Conservation (phyloP, 1,140 invertebrate species). For the Hyles vespertilio region DNA sequence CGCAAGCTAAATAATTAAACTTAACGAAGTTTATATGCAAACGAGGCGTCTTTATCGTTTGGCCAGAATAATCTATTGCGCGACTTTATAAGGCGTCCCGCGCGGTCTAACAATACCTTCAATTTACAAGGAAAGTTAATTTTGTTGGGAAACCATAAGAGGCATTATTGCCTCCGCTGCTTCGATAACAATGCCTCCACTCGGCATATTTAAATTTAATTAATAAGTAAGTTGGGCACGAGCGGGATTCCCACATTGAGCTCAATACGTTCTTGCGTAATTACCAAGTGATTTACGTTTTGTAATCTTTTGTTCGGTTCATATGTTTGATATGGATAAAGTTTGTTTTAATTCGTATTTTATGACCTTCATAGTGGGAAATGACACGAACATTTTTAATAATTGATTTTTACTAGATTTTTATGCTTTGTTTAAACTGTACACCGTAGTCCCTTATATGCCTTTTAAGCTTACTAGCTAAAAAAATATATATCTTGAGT, state of each 20-base stretch:
- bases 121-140: conserved; percentile 35
- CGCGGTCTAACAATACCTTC: conserved; percentile 13
- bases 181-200: conserved; percentile 29
- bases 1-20: conserved; percentile 24
- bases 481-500: too few relatives aligned
- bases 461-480: too few relatives aligned
- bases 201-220: conserved; percentile 34
- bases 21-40: conserved; percentile 28
- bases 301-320: conserved; percentile 5
- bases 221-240: conserved; percentile 27
- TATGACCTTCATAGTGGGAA: too few relatives aligned
- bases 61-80: conserved; percentile 30
- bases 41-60: conserved; percentile 23
- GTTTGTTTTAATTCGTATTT: too few relatives aligned
- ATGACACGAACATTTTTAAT: too few relatives aligned
- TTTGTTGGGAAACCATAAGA: conserved; percentile 28
- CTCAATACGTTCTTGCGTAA: conserved; percentile 5
- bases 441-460: too few relatives aligned
- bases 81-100: conserved; percentile 24
- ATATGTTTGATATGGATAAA: too few relatives aligned
- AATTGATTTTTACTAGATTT: too few relatives aligned
- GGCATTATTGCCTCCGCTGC: conserved; percentile 25
- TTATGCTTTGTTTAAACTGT: too few relatives aligned
- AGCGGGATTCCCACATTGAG: conserved; percentile 24
- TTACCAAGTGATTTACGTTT: conserved; percentile 7